A percentile compares a stretch with the other conserved stretches of the same genome.
Evolutionary conservation across 2,888 invertebrate genomes (phyloP).

Genomic region (Geotrupes spiniger): DNA sequence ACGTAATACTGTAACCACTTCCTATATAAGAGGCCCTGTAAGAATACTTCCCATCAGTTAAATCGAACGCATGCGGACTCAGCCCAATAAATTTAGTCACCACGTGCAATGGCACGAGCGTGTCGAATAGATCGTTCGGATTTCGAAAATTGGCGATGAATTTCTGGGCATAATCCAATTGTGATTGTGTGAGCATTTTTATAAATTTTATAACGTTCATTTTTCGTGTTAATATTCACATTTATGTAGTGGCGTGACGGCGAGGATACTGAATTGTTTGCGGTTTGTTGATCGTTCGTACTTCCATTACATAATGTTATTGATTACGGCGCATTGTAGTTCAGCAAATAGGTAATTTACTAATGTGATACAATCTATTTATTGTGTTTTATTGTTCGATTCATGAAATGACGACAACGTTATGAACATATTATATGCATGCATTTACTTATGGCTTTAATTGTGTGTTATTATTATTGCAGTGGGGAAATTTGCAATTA

Average conservation of each 20-base stretch:
- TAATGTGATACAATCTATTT: too few relatives aligned
- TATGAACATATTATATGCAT: too few relatives aligned
- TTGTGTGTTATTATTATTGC: too few relatives aligned
- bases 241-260: not conserved
- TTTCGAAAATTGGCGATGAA: not conserved
- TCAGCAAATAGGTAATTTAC: too few relatives aligned
- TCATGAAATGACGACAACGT: too few relatives aligned
- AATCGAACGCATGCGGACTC: constrained; percentile 14
- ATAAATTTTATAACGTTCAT: not conserved
- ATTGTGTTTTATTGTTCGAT: too few relatives aligned
- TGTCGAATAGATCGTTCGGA: constrained; percentile 20
- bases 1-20: constrained; percentile 15
- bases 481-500: too few relatives aligned
- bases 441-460: too few relatives aligned
- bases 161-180: not conserved
- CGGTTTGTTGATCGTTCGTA: too few relatives aligned
- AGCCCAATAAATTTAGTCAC: constrained; percentile 21
- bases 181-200: not conserved
- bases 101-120: constrained; percentile 21
- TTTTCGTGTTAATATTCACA: not conserved
- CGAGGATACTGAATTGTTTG: not conserved
- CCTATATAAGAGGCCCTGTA: constrained; percentile 17
- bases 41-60: constrained; percentile 8
- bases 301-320: too few relatives aligned
- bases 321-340: too few relatives aligned